These are phyloP conservation scores for Lampropteryx suffumata DNA, from an alignment of 2,888 invertebrate genomes.

Conservation along the genomic window DNA sequence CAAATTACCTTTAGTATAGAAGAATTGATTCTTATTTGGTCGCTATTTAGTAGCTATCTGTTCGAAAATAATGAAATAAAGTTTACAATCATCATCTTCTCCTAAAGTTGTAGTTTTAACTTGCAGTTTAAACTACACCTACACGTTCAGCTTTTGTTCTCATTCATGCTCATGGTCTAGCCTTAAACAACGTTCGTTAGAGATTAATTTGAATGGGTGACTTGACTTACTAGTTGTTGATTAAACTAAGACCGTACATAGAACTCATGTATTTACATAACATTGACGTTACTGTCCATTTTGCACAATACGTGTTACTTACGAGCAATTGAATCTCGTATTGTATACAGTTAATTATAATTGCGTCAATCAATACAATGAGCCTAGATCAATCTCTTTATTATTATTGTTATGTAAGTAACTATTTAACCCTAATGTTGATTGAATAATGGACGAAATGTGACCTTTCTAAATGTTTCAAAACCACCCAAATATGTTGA, in stretches of 20 bases:
- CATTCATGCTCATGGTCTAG: too few species aligned
- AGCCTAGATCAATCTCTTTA: constrained; percentile 25
- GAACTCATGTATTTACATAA: constrained; percentile 12
- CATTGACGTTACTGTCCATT: constrained; percentile 8
- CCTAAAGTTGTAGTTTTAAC: too few species aligned
- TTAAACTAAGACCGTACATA: too few species aligned
- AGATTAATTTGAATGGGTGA: too few species aligned
- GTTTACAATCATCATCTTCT: too few species aligned
- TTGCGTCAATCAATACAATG: constrained; percentile 25
- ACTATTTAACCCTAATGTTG: constrained; percentile 8
- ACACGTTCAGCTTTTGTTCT: too few species aligned
- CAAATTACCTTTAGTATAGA: too few species aligned
- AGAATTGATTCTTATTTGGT: too few species aligned
- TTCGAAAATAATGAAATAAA: too few species aligned
- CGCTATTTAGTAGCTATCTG: too few species aligned
- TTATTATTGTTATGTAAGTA: constrained; percentile 27
- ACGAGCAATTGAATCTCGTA: constrained; percentile 28
- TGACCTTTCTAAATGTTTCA: constrained; percentile 17
- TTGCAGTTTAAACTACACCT: too few species aligned
- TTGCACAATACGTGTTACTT: constrained; percentile 13
- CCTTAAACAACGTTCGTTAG: neutral
- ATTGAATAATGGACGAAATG: constrained; percentile 12
- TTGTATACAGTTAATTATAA: constrained; percentile 30
- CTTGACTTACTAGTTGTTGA: too few species aligned
- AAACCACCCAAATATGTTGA: constrained; percentile 3